A percentile compares a stretch with the other conserved stretches of the same genome.
phyloP scores from a whole-genome alignment of 2,113 vertebrate species.

The Archocentrus centrarchus region DNA sequence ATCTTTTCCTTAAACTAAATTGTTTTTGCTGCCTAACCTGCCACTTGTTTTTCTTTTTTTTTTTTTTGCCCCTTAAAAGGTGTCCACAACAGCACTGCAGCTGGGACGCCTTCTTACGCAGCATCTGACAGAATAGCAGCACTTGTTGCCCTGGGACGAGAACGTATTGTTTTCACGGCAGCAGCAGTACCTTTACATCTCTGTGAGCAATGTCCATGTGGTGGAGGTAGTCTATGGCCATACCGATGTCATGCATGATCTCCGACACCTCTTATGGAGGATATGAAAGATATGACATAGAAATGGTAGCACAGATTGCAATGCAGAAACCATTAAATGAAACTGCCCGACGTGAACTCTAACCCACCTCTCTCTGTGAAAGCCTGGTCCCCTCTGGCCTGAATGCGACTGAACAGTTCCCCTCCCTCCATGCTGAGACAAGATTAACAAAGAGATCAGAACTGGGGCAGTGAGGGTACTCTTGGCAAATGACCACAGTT shows the following conservation, averaged over 20 bases:
- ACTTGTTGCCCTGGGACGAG: neutral
- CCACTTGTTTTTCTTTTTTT: too few species aligned
- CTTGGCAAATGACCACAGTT: conserved; percentile 15
- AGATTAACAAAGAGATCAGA: conserved; percentile 56
- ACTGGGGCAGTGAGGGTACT: conserved; percentile 23
- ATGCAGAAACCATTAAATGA: neutral
- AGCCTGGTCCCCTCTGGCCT: conserved; percentile 76
- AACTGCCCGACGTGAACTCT: neutral
- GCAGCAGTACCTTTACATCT: conserved; percentile 87
- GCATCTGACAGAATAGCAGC: neutral
- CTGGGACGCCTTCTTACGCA: neutral
- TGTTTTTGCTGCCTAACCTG: too few species aligned
- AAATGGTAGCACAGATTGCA: neutral
- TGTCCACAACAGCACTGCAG: too few species aligned
- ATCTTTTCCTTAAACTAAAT: too few species aligned
- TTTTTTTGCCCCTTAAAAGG: too few species aligned
- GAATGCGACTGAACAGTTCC: conserved; percentile 78
- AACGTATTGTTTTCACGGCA: neutral
- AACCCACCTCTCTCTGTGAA: conserved; percentile 78
- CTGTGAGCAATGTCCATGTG: conserved; percentile 91
- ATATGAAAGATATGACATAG: neutral
- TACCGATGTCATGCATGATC: conserved; percentile 92
- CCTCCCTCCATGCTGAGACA: conserved; percentile 78
- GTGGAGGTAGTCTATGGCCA: conserved; percentile 90
- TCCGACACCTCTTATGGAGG: conserved; percentile 88